These are phyloP conservation scores for Puma concolor DNA, from an alignment of 2,113 vertebrate genomes.

Conservation along the genomic window DNA sequence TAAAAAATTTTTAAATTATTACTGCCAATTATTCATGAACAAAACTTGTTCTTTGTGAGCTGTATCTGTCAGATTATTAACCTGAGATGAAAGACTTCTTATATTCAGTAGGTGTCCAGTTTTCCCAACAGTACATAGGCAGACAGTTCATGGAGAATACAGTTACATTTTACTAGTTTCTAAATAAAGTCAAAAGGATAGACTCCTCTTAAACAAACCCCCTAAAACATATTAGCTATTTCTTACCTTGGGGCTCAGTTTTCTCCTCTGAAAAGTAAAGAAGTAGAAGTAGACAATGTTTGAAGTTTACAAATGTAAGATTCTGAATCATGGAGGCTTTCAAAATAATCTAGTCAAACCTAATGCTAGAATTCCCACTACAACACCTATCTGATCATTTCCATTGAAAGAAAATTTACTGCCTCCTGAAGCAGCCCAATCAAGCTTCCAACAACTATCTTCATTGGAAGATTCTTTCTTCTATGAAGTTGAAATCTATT, in stretches of 20 bases:
- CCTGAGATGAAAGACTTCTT: constrained; percentile 33
- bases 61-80: not conserved
- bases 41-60: not conserved
- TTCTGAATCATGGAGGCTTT: not conserved
- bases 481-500: not conserved
- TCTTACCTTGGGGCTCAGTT: not conserved
- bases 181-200: constrained; percentile 24
- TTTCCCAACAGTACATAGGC: not conserved
- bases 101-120: not conserved
- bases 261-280: constrained; percentile 13
- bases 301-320: not conserved
- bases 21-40: not conserved
- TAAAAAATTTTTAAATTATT: not conserved
- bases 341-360: not conserved
- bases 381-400: not conserved
- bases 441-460: not conserved
- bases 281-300: not conserved
- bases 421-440: not conserved
- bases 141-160: not conserved
- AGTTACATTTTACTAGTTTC: not conserved
- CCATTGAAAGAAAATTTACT: not conserved
- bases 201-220: not conserved
- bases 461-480: not conserved
- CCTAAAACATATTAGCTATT: not conserved
- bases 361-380: not conserved